Evolutionary conservation across 2,797 vertebrate genomes (phyloP), one percentile per base, ranked within the genome.

Genomic region (Poeciliopsis presidionis): DNA sequence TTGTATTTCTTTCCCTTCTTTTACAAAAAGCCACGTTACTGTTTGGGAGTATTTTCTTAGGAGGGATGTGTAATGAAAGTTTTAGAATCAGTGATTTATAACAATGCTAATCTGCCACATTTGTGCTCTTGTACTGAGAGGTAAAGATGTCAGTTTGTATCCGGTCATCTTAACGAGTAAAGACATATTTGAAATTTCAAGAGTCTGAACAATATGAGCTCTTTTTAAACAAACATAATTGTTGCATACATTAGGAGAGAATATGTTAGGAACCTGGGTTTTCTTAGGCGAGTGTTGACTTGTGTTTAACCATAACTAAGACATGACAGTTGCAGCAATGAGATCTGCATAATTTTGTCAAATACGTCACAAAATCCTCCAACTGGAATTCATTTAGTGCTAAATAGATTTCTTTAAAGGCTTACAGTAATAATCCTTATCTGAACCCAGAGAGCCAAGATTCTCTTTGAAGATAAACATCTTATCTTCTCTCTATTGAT

Each of bases 231-330:
- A 85, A 85, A 86, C 14, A 61, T 22, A 90, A 90, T 82, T 87
- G 69, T 83, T 22, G 86, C 83, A 28, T 81, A 79, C 84, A 86
- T 90, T 90, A 91, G 59, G 79, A 85, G 78, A 91, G 89, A 92
- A 92, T 91, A 90, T 90, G 81, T 85, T 80, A 90, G 79, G 81
- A 88, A 91, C 86, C 84, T 87, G 89, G 80, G 80, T 76, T 90
- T 92, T 87, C 77, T 83, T 83, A 43, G 77, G 49, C 20, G 5
- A 79, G 67, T 65, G 82, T 82, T 84, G 81, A 46, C 77, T 86
- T 46, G 33, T 78, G 73, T 78, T 45, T 41, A 85, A 76, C 77
- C 86, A 78, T 75, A 77, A 88, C 82, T 79, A 76, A 81, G 74
- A 85, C 82, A 53, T 75, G 81, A 75, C 88, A 83, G 86, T 71